A percentile compares a stretch with the other conserved stretches of the same genome.
Evolutionary conservation across 1,140 invertebrate genomes (phyloP).

Genomic region (Brachionus paranguensis): DNA sequence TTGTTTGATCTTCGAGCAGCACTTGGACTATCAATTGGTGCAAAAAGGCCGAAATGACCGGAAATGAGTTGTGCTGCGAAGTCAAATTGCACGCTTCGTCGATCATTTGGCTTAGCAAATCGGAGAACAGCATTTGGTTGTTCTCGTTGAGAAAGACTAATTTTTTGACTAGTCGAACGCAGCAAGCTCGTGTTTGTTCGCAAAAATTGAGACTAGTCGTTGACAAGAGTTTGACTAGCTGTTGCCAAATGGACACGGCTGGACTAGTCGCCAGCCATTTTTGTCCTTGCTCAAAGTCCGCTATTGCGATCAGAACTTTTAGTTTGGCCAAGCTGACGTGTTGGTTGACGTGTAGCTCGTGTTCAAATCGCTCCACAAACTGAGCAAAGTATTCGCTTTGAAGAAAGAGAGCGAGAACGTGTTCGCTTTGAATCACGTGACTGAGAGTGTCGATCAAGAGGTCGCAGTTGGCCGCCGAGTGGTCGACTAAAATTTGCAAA

Average conservation of each 20-base stretch:
- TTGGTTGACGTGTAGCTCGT: not conserved
- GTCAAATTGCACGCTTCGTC: conserved; percentile 15
- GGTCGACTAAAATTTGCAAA: not conserved
- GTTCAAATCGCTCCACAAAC: not conserved
- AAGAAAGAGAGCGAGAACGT: not conserved
- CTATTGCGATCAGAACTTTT: conserved; percentile 6
- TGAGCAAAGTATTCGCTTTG: not conserved
- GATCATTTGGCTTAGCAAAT: conserved; percentile 15
- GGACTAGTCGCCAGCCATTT: not conserved
- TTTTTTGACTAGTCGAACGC: conserved; percentile 5
- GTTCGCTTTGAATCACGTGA: not conserved
- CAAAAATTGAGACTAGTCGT: not conserved
- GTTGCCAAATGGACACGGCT: not conserved
- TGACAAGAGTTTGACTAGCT: not conserved
- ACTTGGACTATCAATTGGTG: conserved; percentile 75
- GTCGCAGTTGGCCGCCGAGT: not conserved
- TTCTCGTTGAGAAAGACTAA: conserved; percentile 57
- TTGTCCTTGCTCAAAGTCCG: conserved; percentile 25
- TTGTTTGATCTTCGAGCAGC: conserved; percentile 75
- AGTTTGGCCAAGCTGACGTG: not conserved
- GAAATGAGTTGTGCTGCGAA: conserved; percentile 37
- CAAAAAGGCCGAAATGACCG: conserved; percentile 75
- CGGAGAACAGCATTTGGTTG: conserved; percentile 42
- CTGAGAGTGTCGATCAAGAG: not conserved
- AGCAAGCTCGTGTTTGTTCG: not conserved